phyloP scores from a whole-genome alignment of 1,140 invertebrate species.

The Probaryconus sp. region DNA sequence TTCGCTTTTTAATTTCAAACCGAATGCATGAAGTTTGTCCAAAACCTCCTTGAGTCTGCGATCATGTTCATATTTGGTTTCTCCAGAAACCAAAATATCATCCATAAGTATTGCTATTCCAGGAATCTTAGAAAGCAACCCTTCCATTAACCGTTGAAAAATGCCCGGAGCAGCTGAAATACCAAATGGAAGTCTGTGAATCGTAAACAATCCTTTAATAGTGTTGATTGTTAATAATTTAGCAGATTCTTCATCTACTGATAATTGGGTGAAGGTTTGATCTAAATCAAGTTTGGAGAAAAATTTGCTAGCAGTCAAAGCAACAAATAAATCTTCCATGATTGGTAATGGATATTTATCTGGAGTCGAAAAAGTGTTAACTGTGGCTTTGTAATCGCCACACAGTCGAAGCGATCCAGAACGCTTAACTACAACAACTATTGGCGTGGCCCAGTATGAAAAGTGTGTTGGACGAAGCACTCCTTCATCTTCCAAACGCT shows the following conservation, averaged over 20 bases:
- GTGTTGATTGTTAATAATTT: conserved; percentile 64
- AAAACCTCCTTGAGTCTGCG: conserved; percentile 2
- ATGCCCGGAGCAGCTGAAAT: conserved; percentile 72
- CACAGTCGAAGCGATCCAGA: conserved; percentile 30
- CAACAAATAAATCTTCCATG: conserved; percentile 67
- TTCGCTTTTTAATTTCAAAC: too few species aligned
- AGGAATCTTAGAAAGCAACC: conserved; percentile 56
- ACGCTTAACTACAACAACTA: conserved; percentile 8
- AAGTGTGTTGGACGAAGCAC: too few species aligned
- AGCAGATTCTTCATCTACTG: conserved; percentile 59
- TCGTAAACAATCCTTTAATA: conserved; percentile 74
- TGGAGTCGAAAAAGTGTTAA: conserved; percentile 65
- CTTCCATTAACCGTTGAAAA: conserved; percentile 68
- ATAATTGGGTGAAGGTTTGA: conserved; percentile 55
- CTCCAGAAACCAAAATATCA: conserved; percentile 66
- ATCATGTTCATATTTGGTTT: conserved; percentile 40
- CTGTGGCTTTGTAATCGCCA: conserved; percentile 69
- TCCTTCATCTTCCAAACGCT: not conserved
- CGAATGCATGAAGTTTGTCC: not conserved
- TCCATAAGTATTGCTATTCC: conserved; percentile 66
- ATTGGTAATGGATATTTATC: conserved; percentile 65
- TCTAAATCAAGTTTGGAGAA: conserved; percentile 55
- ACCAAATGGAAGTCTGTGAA: conserved; percentile 76
- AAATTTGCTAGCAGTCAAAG: conserved; percentile 49
- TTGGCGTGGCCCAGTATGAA: conserved; percentile 40